These are phyloP conservation scores for Lycodopsis pacificus DNA, from an alignment of 2,797 vertebrate species.

Conservation along the genomic window DNA sequence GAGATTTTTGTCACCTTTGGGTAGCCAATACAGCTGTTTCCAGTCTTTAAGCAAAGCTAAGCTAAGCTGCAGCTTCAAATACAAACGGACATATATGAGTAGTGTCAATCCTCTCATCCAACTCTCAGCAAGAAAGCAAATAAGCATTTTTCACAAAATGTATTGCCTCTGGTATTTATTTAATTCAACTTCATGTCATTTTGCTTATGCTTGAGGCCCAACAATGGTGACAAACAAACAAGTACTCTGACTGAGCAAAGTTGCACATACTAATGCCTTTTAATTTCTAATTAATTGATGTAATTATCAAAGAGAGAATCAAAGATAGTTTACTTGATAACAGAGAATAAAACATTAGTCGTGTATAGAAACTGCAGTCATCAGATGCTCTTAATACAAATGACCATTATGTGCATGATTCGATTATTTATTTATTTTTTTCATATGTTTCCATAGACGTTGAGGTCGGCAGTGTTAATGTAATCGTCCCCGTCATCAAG, in stretches of 20 bases:
- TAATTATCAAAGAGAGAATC: background rate
- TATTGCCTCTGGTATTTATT: too few species aligned
- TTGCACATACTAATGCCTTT: background rate
- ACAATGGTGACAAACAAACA: background rate
- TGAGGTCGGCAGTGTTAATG: constrained; percentile 58
- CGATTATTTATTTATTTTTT: background rate
- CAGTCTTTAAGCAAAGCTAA: too few species aligned
- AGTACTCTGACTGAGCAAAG: background rate
- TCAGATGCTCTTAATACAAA: background rate
- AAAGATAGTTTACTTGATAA: background rate
- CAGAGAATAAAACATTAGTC: background rate
- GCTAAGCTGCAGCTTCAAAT: too few species aligned
- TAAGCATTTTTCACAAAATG: too few species aligned
- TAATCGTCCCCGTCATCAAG: constrained; percentile 55
- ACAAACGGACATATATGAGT: too few species aligned
- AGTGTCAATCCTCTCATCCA: too few species aligned
- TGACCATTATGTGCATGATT: background rate
- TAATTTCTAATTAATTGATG: background rate
- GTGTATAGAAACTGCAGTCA: background rate
- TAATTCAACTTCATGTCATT: too few species aligned
- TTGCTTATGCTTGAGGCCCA: too few species aligned
- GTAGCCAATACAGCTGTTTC: too few species aligned
- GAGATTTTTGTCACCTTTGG: too few species aligned
- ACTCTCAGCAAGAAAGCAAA: too few species aligned
- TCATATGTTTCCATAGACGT: constrained; percentile 69